These are phyloP conservation scores for Blomia tropicalis DNA, from an alignment of 2,888 invertebrate species.

Conservation along the genomic window DNA sequence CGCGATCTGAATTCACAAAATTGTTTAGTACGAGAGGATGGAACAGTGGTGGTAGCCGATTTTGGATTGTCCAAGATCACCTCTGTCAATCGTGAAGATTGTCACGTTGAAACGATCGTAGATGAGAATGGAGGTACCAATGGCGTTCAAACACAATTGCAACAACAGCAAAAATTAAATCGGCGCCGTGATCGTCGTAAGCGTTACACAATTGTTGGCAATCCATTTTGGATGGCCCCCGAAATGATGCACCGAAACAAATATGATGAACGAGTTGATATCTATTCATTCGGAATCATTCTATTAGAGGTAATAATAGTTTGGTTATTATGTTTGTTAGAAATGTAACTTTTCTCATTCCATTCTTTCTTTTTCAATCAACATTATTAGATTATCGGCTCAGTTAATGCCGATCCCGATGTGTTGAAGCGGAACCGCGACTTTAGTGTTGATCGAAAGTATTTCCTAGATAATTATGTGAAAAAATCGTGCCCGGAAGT, in stretches of 20 bases:
- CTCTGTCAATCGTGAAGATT: conserved; percentile 25
- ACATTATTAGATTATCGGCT: conserved; percentile 60
- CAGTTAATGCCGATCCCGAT: conserved; percentile 87
- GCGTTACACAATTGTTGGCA: conserved; percentile 85
- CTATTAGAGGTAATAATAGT: conserved; percentile 59
- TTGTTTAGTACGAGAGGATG: conserved; percentile 77
- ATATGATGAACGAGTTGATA: conserved; percentile 88
- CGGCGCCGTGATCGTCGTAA: conserved; percentile 52
- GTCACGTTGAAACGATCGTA: conserved; percentile 27
- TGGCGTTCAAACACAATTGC: too few relatives aligned
- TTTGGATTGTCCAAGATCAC: conserved; percentile 67
- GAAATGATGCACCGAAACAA: conserved; percentile 95
- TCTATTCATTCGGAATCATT: conserved; percentile 87
- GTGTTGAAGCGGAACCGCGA: conserved; percentile 73
- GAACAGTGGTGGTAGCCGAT: conserved; percentile 83
- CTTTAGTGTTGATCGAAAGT: conserved; percentile 72
- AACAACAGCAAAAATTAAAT: neutral
- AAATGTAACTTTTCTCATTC: conserved; percentile 10
- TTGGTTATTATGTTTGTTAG: neutral
- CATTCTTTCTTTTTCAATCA: neutral
- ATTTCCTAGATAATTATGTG: conserved; percentile 73
- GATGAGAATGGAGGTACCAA: conserved; percentile 28
- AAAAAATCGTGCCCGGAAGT: conserved; percentile 57
- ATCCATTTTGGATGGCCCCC: conserved; percentile 97
- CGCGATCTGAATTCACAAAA: conserved; percentile 87